phyloP scores from a whole-genome alignment of 2,797 vertebrate species.

The Epinephelus awoara region DNA sequence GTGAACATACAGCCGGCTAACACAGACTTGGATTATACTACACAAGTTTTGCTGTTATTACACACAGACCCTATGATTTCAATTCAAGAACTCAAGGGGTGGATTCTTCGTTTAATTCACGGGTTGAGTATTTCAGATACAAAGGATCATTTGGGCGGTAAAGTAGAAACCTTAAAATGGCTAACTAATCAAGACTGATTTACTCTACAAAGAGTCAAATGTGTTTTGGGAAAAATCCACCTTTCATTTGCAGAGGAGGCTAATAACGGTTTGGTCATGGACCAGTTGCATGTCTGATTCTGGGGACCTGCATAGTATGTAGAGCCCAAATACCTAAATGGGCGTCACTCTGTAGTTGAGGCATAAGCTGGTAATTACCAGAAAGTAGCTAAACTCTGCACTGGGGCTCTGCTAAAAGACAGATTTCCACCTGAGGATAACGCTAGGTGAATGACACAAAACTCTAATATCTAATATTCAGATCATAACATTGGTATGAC shows the following conservation, averaged over 20 bases:
- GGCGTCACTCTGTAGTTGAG: background rate
- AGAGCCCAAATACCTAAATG: background rate
- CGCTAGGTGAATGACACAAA: background rate
- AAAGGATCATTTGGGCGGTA: too few species aligned
- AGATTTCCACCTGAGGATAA: background rate
- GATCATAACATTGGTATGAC: background rate
- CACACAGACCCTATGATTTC: too few species aligned
- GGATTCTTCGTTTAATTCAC: too few species aligned
- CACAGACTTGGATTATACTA: too few species aligned
- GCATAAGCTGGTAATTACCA: conserved; percentile 2
- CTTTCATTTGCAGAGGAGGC: background rate
- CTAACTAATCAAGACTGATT: background rate
- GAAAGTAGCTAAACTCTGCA: background rate
- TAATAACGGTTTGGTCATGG: background rate
- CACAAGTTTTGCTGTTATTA: too few species aligned
- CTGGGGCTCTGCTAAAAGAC: background rate
- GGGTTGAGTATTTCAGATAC: too few species aligned
- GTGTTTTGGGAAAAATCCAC: conserved; percentile 3
- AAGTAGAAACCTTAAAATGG: background rate
- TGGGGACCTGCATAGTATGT: background rate
- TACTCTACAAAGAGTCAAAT: background rate
- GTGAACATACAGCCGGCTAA: too few species aligned
- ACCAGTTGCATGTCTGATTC: background rate
- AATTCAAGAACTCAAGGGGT: too few species aligned
- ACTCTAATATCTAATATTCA: background rate